phyloP scores from a whole-genome alignment of 2,888 invertebrate genomes.

The Malacosoma neustria region DNA sequence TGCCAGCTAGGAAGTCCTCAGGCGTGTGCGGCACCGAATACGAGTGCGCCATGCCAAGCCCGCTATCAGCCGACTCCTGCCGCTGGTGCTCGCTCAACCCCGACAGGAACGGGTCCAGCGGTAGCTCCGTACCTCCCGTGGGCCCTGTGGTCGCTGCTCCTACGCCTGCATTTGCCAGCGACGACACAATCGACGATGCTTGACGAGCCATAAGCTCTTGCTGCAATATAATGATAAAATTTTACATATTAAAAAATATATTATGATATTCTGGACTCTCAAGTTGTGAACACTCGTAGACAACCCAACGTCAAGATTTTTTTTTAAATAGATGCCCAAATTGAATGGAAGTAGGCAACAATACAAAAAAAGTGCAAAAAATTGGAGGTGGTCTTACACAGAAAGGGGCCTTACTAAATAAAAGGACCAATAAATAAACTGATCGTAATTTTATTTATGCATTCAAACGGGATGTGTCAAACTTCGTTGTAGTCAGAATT shows the following conservation, averaged over 20 bases:
- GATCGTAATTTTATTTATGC: too few relatives aligned
- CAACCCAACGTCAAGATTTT: too few relatives aligned
- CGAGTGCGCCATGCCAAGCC: conserved; percentile 90
- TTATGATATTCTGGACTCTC: conserved; percentile 2
- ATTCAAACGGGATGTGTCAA: too few relatives aligned
- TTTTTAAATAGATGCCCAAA: too few relatives aligned
- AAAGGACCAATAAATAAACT: too few relatives aligned
- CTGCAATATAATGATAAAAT: conserved; percentile 39
- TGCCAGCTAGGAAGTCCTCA: conserved; percentile 92
- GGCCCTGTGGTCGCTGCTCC: too few relatives aligned
- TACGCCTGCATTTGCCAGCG: conserved; percentile 47
- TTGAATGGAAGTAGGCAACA: too few relatives aligned
- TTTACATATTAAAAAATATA: neutral
- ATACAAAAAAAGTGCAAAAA: too few relatives aligned
- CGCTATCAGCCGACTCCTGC: conserved; percentile 96
- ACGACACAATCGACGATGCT: conserved; percentile 57
- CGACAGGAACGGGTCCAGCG: conserved; percentile 87
- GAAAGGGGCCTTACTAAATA: too few relatives aligned
- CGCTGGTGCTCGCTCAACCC: conserved; percentile 91
- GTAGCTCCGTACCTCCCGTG: conserved; percentile 76
- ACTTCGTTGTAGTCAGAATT: too few relatives aligned
- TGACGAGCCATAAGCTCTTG: conserved; percentile 84
- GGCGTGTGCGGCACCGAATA: conserved; percentile 95
- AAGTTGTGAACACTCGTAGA: too few relatives aligned
- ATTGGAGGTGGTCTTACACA: too few relatives aligned